A percentile compares a stretch with the other conserved stretches of the same genome.
These are phyloP conservation scores for Pogoniulus pusillus DNA, from an alignment of 2,797 vertebrate species.

Conservation along the genomic window DNA sequence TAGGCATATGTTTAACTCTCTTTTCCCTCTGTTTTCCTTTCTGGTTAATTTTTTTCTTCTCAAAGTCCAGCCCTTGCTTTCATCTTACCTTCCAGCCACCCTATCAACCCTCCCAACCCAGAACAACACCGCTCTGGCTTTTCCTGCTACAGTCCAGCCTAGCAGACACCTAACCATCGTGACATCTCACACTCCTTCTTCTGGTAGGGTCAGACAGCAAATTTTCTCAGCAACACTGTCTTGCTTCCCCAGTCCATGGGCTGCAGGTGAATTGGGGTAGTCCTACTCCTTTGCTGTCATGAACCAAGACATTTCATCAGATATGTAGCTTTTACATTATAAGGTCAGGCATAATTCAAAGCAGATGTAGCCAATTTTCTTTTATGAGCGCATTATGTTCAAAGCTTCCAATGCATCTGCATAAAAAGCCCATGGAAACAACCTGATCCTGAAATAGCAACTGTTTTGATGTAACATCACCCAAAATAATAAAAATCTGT, in stretches of 20 bases:
- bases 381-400: constrained; percentile 18
- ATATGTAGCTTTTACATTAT: background rate
- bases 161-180: background rate
- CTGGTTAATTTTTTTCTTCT: too few relatives aligned
- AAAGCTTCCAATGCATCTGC: constrained; percentile 2
- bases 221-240: rapidly evolving
- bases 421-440: constrained; percentile 31
- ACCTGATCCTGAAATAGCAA: constrained; percentile 47
- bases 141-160: background rate
- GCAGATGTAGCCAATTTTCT: constrained; percentile 31
- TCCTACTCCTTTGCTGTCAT: background rate
- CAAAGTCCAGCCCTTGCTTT: background rate
- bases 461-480: constrained; percentile 23
- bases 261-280: background rate
- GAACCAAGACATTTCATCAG: background rate
- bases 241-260: background rate
- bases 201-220: background rate
- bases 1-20: background rate
- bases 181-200: background rate
- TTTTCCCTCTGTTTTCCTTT: background rate
- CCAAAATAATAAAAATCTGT: constrained; percentile 31
- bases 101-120: background rate
- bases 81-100: background rate
- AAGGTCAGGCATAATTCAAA: constrained; percentile 36
- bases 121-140: background rate